These are phyloP conservation scores for Meloidogyne chitwoodi DNA, from an alignment of 1,140 invertebrate species.

Conservation along the genomic window DNA sequence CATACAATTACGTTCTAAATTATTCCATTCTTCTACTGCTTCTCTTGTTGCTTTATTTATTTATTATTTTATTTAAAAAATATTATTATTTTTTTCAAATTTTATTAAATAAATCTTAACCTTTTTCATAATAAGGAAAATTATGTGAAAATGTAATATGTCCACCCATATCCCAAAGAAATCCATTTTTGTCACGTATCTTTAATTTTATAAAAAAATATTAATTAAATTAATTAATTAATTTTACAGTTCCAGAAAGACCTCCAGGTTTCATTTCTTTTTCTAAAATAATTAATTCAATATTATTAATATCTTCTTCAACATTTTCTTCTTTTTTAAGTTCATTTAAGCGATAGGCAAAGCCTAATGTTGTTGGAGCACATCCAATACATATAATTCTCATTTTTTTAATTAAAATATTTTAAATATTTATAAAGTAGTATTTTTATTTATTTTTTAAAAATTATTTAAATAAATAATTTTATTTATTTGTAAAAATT, in stretches of 20 bases:
- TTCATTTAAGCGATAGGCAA: conserved; percentile 48
- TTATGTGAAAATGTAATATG: conserved; percentile 60
- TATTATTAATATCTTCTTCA: conserved; percentile 32
- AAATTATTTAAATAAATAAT: no score
- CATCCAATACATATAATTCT: conserved; percentile 47
- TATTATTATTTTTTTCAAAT: background rate
- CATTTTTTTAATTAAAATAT: no score
- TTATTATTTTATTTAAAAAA: no score
- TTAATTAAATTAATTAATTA: background rate
- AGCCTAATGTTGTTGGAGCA: conserved; percentile 46
- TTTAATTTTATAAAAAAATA: background rate
- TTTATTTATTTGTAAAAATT: no score
- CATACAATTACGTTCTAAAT: conserved; percentile 54
- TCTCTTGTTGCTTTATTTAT: conserved; percentile 46
- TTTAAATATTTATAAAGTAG: no score
- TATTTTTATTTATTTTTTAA: no score
- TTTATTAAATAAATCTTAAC: background rate
- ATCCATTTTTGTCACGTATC: conserved; percentile 55
- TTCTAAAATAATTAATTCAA: conserved; percentile 42
- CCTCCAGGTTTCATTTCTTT: conserved; percentile 45
- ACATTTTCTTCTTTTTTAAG: conserved; percentile 23
- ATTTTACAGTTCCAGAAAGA: conserved; percentile 48
- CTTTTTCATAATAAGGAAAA: conserved; percentile 59
- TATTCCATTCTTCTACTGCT: conserved; percentile 60
- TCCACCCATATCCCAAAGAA: conserved; percentile 60